Conservation (phyloP, 2,888 invertebrate species). For the Ceramica pisi region DNA sequence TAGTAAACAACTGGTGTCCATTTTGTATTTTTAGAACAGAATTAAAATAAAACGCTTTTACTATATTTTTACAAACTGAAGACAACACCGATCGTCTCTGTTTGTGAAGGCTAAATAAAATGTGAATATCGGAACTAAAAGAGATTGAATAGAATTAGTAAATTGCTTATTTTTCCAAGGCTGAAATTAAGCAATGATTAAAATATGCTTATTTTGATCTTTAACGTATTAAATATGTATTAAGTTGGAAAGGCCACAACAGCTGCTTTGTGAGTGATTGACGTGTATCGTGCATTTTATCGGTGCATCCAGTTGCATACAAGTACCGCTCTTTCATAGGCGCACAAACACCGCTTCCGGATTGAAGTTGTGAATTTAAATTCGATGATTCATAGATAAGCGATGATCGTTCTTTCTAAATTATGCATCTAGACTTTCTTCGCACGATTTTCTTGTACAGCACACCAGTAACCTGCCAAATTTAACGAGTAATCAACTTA, state of each 20-base stretch:
- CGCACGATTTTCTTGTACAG: constrained; percentile 15
- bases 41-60: not conserved
- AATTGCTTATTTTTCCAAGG: constrained; percentile 62
- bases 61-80: constrained; percentile 3
- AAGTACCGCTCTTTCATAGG: constrained; percentile 3
- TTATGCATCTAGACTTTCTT: constrained; percentile 9
- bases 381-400: constrained; percentile 14
- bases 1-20: not conserved
- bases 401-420: constrained; percentile 3
- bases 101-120: constrained; percentile 56
- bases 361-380: constrained; percentile 21
- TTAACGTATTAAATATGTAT: constrained; percentile 65
- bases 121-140: constrained; percentile 13
- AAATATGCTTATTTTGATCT: constrained; percentile 69
- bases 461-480: not conserved
- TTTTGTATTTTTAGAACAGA: not conserved
- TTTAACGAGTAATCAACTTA: constrained; percentile 21
- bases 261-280: constrained; percentile 29
- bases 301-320: constrained; percentile 6
- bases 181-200: constrained; percentile 54
- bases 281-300: constrained; percentile 21
- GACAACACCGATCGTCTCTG: constrained; percentile 25
- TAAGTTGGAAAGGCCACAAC: constrained; percentile 52
- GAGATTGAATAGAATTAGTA: constrained; percentile 47
- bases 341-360: constrained; percentile 6